phyloP scores from a whole-genome alignment of 2,113 vertebrate genomes.

The Elachura formosa region DNA sequence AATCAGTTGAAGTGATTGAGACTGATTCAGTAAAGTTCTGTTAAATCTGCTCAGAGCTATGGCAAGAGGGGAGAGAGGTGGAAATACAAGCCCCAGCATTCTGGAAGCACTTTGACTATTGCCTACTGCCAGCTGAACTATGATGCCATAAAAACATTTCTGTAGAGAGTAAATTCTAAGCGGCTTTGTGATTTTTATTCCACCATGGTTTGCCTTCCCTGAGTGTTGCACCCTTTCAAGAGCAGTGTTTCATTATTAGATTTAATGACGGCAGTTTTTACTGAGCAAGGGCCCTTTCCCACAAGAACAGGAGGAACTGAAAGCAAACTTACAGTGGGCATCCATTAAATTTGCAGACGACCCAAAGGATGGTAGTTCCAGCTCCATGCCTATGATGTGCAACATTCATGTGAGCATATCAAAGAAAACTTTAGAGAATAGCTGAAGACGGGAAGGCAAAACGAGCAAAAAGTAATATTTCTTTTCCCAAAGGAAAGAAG shows the following conservation, averaged over 20 bases:
- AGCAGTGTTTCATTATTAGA: background rate
- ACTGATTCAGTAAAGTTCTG: background rate
- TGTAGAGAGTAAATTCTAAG: background rate
- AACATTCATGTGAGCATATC: background rate
- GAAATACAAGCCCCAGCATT: background rate
- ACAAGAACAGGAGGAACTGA: fast-evolving
- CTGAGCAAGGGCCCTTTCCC: background rate
- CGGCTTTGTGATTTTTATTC: background rate
- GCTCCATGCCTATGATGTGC: background rate
- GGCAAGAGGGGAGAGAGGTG: background rate
- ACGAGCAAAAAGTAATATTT: background rate
- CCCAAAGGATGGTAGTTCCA: background rate
- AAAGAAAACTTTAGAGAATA: background rate
- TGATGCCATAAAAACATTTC: background rate
- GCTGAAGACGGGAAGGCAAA: background rate
- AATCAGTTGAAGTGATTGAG: background rate
- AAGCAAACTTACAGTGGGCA: background rate
- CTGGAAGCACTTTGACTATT: background rate
- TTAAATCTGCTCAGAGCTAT: background rate
- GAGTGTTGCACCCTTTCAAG: background rate
- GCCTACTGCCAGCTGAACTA: background rate
- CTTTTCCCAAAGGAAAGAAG: background rate
- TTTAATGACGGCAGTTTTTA: background rate
- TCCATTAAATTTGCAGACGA: background rate
- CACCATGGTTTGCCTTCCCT: background rate